Evolutionary conservation across 2,888 invertebrate species (phyloP), one percentile per base, ranked within the genome.

Genomic region (Melieria crassipennis): DNA sequence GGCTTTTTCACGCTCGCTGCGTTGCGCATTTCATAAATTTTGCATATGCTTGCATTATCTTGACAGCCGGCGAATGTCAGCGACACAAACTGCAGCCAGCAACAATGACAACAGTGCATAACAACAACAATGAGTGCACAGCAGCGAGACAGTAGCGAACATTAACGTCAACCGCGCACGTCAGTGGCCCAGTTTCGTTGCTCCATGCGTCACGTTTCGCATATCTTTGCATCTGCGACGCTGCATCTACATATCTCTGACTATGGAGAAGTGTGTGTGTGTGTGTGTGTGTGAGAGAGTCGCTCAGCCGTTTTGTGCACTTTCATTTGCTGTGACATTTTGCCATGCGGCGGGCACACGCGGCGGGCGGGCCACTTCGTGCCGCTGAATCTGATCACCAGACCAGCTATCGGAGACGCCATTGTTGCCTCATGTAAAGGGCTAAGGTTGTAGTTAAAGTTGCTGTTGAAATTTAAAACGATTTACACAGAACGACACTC

Each of bases 1-100:
- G 47, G 10, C 30, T 11, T 46, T 55, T 50, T 56, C 69, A 45
- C 16, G 42, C 10, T 50, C 52, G 48, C 47, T 43, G 46, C 55
- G 62, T 62, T 69, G 61, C 62, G 62, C 56, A 64, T 70, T 70
- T 64, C 64, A 70, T 70, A 70, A 64, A 70, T 70, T 70, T 70
- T 70, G 69, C 69, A 70, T 64, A 64, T 65, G 64, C 69, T 70
- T 64, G 69, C 69, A 70, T 64, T 64, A 58, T 70, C 69, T 64
- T 56, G 69, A 61, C 69, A 70, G 55, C 69, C 58, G 45, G 69
- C 45, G 69, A 70, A 70, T 70, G 69, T 70, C 69, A 70, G 64
- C 69, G 63, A 64, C 64, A 70, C 58, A 57, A 70, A 70, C 64
- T 63, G 30, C 30, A 30, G 30, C 30, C 30, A 30, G 30, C 30